These are phyloP conservation scores for Montipora cactus DNA, from an alignment of 64 coral and sea anemone genomes.

Conservation along the genomic window DNA sequence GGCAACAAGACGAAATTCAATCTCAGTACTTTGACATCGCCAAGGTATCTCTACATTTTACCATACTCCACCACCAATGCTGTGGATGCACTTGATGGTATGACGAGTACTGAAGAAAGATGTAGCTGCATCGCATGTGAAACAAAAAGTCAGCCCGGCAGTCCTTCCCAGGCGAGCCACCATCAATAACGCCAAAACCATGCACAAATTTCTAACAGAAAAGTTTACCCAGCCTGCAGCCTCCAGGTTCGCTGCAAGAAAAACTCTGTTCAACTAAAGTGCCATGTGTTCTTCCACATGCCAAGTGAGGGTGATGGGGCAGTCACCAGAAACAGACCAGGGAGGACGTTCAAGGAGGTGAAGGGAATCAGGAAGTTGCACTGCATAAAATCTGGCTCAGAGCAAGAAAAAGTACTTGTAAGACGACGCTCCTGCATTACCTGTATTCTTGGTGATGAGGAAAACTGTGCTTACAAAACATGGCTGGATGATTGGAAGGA, in stretches of 20 bases:
- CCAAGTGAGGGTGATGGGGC: background rate
- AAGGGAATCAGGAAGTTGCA: slow-evolving; percentile 50
- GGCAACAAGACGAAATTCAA: too few relatives aligned
- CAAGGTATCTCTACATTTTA: too few relatives aligned
- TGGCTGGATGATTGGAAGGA: slow-evolving; percentile 70
- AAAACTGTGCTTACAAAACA: slow-evolving; percentile 5
- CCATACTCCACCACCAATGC: too few relatives aligned
- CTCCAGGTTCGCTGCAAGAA: background rate
- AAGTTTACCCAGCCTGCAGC: slow-evolving; percentile 27
- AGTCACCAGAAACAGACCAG: slow-evolving; percentile 11
- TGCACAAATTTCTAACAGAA: slow-evolving; percentile 12
- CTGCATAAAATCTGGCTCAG: background rate
- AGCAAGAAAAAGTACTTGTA: slow-evolving; percentile 30
- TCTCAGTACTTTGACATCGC: too few relatives aligned
- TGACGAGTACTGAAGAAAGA: background rate
- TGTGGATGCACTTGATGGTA: too few relatives aligned
- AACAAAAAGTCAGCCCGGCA: slow-evolving; percentile 36
- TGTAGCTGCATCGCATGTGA: slow-evolving; percentile 7
- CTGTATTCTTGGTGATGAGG: slow-evolving; percentile 32
- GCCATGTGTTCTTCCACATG: background rate
- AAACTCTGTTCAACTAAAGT: background rate
- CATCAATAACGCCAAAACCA: slow-evolving; percentile 40
- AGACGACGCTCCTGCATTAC: slow-evolving; percentile 12
- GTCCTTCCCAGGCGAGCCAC: slow-evolving; percentile 1
- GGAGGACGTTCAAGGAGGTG: slow-evolving; percentile 35